A percentile compares a stretch with the other conserved stretches of the same genome.
Evolutionary conservation across 1,140 invertebrate genomes (phyloP).

Genomic region (Drosophila takahashii): DNA sequence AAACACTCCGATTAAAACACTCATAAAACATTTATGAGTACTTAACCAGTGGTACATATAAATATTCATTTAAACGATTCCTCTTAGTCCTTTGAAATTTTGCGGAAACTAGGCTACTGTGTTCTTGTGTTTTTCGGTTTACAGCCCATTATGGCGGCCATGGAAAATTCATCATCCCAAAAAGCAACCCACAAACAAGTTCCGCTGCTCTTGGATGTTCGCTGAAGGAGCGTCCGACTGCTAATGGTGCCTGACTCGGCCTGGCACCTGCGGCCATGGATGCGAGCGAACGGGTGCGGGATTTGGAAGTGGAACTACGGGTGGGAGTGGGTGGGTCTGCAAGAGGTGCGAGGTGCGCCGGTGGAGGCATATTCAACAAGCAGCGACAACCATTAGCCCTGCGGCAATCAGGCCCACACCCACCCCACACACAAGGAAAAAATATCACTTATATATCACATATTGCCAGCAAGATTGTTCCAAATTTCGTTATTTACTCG

Average conservation of each 20-base stretch:
- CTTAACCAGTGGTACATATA: neutral
- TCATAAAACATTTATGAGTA: constrained; percentile 9
- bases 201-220: constrained; percentile 4
- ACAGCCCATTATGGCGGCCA: constrained; percentile 12
- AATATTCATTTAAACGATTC: constrained; percentile 21
- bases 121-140: constrained; percentile 7
- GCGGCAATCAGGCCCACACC: constrained; percentile 36
- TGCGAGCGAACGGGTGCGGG: constrained; percentile 33
- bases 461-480: neutral
- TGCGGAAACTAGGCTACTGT: constrained; percentile 16
- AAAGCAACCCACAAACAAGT: constrained; percentile 40
- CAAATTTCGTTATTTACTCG: constrained; percentile 2
- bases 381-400: constrained; percentile 23
- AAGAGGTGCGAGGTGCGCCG: neutral
- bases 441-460: neutral
- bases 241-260: constrained; percentile 53
- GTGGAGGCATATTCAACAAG: constrained; percentile 60
- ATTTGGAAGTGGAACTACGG: neutral
- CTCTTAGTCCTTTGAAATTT: constrained; percentile 10
- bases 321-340: constrained; percentile 7
- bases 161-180: constrained; percentile 48
- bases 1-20: constrained; percentile 1
- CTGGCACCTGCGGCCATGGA: constrained; percentile 33
- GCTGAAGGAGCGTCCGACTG: constrained; percentile 53
- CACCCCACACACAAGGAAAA: constrained; percentile 5